A percentile compares a stretch with the other conserved stretches of the same genome.
Evolutionary conservation across 2,113 vertebrate species (phyloP).

Genomic region (Neopipo cinnamomea): DNA sequence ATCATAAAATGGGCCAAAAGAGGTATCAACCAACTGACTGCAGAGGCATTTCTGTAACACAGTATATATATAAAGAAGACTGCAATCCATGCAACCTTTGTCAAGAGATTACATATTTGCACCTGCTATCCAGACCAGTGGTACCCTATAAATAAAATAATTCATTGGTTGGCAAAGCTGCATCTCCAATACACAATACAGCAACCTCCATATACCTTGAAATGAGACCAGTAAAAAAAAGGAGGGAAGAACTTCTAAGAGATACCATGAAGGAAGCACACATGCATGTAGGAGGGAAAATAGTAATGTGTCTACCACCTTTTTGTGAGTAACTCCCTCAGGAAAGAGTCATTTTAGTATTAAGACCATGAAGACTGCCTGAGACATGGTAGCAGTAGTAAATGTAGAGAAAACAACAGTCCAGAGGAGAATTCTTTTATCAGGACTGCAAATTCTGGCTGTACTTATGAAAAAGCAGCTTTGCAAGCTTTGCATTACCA

Average conservation of each 20-base stretch:
- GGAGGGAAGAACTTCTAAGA: not conserved
- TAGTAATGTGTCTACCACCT: not conserved
- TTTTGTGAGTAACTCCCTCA: not conserved
- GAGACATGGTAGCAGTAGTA: not conserved
- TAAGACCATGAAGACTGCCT: not conserved
- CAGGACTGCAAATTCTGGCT: not conserved
- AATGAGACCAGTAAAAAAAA: not conserved
- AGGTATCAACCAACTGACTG: not conserved
- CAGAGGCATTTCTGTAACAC: not conserved
- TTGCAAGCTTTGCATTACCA: not conserved
- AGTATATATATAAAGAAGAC: not conserved
- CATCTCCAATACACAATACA: not conserved
- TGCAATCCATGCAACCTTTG: not conserved
- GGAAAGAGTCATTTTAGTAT: not conserved
- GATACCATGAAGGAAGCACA: not conserved
- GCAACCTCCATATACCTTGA: not conserved
- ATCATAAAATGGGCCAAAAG: not conserved
- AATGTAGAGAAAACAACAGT: not conserved
- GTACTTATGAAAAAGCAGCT: not conserved
- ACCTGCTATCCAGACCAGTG: not conserved
- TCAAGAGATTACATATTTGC: not conserved
- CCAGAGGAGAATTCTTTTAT: not conserved
- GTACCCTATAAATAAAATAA: not conserved
- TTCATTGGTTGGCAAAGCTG: not conserved
- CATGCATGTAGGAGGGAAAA: not conserved